These are phyloP conservation scores for Pycnomerus fuliginosus DNA, from an alignment of 2,888 invertebrate genomes.

Conservation along the genomic window DNA sequence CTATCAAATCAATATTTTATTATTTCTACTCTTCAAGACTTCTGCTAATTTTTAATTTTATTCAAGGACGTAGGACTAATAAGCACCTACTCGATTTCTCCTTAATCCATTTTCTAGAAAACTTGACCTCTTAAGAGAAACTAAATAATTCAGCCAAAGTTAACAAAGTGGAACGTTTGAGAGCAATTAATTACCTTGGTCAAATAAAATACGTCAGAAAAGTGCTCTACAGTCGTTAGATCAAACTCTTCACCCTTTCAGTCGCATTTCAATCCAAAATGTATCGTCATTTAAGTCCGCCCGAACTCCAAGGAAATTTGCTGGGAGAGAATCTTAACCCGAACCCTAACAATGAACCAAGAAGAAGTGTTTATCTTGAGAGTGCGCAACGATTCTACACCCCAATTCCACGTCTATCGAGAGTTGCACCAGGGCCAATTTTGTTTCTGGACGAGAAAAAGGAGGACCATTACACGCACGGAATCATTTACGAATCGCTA, in stretches of 20 bases:
- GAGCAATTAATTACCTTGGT: conserved; percentile 27
- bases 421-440: conserved; percentile 38
- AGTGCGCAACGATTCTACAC: conserved; percentile 36
- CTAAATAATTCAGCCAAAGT: no score
- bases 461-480: conserved; percentile 24
- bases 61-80: no score
- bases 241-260: conserved; percentile 1
- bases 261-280: conserved; percentile 17
- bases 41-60: no score
- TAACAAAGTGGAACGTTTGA: no score
- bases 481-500: conserved; percentile 52
- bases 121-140: no score
- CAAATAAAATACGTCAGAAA: conserved; percentile 23
- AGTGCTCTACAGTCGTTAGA: conserved; percentile 1
- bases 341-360: conserved; percentile 4
- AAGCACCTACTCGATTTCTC: no score
- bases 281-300: conserved; percentile 16
- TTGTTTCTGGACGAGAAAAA: conserved; percentile 20
- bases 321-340: conserved; percentile 22
- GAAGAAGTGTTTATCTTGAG: conserved; percentile 43
- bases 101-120: no score
- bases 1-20: no score
- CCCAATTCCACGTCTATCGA: conserved; percentile 27
- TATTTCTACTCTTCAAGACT: no score
- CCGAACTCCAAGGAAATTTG: conserved; percentile 17